Conservation (phyloP, 2,797 vertebrate genomes). For the Gymnoscopelus braueri region DNA sequence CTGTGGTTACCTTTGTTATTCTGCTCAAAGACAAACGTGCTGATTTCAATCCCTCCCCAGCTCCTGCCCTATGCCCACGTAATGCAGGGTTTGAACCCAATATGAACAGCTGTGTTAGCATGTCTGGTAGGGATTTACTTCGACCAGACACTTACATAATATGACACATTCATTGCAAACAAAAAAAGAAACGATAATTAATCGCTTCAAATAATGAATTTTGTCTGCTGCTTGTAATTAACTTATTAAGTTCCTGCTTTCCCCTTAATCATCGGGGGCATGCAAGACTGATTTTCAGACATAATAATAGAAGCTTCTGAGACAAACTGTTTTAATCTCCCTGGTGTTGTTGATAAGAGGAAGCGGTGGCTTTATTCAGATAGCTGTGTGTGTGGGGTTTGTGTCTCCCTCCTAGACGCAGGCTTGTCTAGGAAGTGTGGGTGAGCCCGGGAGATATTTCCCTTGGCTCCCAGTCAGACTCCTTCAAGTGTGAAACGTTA, state of each 20-base stretch:
- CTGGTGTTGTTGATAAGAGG: constrained; percentile 59
- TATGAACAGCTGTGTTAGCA: constrained; percentile 34
- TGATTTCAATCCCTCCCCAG: neutral
- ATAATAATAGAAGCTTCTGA: constrained; percentile 51
- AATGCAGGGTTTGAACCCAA: constrained; percentile 18
- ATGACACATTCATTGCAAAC: constrained; percentile 41
- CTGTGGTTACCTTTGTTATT: neutral
- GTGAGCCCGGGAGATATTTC: constrained; percentile 57
- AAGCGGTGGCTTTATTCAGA: constrained; percentile 61
- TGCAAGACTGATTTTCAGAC: constrained; percentile 49
- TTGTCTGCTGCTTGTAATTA: constrained; percentile 61
- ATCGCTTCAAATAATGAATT: constrained; percentile 40
- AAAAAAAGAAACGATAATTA: constrained; percentile 47
- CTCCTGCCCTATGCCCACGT: constrained; percentile 24
- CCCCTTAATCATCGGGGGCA: constrained; percentile 42
- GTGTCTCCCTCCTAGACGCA: constrained; percentile 39
- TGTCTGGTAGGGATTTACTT: constrained; percentile 52
- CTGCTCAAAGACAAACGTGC: constrained; percentile 13
- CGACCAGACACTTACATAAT: constrained; percentile 49
- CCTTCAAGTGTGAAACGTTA: constrained; percentile 58
- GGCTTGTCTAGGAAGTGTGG: constrained; percentile 65
- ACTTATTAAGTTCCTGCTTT: constrained; percentile 37
- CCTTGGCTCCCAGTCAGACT: constrained; percentile 47
- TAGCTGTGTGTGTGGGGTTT: constrained; percentile 52
- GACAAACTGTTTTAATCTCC: constrained; percentile 55